phyloP scores from a whole-genome alignment of 2,888 invertebrate species.

The Saturnia pavonia region DNA sequence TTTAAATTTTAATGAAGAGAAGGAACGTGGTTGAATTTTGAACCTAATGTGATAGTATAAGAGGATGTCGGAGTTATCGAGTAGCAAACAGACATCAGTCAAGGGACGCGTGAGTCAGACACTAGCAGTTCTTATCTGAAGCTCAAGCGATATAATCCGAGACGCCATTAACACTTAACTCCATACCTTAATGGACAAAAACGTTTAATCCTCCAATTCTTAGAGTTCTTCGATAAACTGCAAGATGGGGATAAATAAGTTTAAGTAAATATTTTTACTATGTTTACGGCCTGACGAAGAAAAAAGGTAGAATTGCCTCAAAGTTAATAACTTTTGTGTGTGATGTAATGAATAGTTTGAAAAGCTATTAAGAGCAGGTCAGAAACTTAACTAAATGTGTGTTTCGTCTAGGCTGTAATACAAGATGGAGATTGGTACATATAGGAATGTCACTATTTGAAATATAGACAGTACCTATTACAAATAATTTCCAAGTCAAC shows the following conservation, averaged over 20 bases:
- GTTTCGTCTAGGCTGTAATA: background rate
- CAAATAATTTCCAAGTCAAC: too few species aligned
- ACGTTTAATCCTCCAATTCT: conserved; percentile 70
- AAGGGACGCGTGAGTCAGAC: conserved; percentile 61
- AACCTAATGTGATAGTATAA: conserved; percentile 42
- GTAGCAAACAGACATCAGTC: conserved; percentile 68
- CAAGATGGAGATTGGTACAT: too few species aligned
- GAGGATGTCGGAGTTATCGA: conserved; percentile 54
- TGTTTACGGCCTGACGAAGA: conserved; percentile 13
- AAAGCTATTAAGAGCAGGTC: background rate
- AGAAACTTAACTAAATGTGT: background rate
- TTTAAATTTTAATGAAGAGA: conserved; percentile 16
- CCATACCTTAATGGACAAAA: conserved; percentile 76
- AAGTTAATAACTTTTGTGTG: conserved; percentile 7
- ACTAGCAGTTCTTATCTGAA: conserved; percentile 58
- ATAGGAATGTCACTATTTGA: too few species aligned
- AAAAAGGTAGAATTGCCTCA: conserved; percentile 9
- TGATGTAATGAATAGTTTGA: background rate
- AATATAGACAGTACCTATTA: too few species aligned
- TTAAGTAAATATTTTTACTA: conserved; percentile 33
- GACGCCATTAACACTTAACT: conserved; percentile 76
- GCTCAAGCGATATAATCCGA: conserved; percentile 63
- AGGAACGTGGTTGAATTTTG: conserved; percentile 27
- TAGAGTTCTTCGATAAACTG: conserved; percentile 57
- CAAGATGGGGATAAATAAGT: conserved; percentile 48